phyloP scores from a whole-genome alignment of 2,113 vertebrate genomes.

The Lepidiolamprologus cunningtoni region DNA sequence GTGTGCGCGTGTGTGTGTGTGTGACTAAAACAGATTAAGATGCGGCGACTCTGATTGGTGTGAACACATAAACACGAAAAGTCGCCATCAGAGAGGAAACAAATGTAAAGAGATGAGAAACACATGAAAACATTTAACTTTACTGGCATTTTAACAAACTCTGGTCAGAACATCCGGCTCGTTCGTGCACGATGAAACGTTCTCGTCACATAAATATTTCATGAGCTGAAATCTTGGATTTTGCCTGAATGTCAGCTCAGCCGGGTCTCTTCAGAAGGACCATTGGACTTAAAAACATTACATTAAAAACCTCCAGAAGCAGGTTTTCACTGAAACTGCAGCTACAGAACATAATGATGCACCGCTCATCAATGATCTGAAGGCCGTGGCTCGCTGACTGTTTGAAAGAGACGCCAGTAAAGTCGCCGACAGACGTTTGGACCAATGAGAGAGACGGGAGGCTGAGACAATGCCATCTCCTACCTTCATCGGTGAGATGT shows the following conservation, averaged over 20 bases:
- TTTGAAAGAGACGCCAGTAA: not conserved
- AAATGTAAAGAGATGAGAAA: not conserved
- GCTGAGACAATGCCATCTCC: not conserved
- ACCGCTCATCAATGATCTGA: not conserved
- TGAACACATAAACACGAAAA: not conserved
- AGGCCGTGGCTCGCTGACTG: not conserved
- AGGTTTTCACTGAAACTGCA: not conserved
- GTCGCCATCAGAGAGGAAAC: not conserved
- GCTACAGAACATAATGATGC: not conserved
- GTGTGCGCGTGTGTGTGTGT: rapidly evolving
- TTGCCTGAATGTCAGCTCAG: not conserved
- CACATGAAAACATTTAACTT: not conserved
- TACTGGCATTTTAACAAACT: not conserved
- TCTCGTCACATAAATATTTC: rapidly evolving
- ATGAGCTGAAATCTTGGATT: not conserved
- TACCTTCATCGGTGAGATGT: slow-evolving; percentile 98
- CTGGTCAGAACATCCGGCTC: not conserved
- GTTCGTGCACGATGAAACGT: not conserved
- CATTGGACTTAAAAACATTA: not conserved
- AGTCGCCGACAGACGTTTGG: not conserved
- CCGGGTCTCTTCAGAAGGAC: rapidly evolving
- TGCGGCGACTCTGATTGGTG: not conserved
- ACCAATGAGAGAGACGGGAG: not conserved
- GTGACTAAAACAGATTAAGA: not conserved
- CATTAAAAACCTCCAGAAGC: not conserved